Base-by-base conservation (phyloP, 1,140 invertebrate genomes). In the Brachionus sp. region DNA sequence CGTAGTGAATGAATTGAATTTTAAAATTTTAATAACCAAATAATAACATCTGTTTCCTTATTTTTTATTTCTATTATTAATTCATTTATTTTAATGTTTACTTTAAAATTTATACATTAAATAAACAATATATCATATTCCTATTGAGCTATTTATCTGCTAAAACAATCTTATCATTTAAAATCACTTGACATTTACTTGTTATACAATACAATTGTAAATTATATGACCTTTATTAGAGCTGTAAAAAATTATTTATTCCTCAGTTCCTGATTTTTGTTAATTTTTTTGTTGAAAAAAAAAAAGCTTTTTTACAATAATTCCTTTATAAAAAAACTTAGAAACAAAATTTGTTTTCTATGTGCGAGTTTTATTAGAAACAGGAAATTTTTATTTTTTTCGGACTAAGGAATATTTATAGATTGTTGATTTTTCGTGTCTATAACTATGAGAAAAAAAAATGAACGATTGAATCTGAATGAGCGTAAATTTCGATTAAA, bases 321-420 rank as follows among this genome's bases (percentile, higher is more conserved):
- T 6, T 57, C n/a, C 19, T 19, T 57, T 57, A 23, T 23, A 7
- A 57, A 57, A 16, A 57, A 25, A 19, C 5, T 16, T 19, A 57
- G 19, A 57, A 19, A 7, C 16, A 23, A 57, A 57, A 7, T 53
- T 57, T 57, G 16, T 57, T 19, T 57, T 57, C 16, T 57, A 19
- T 57, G 16, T 57, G 50, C 50, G 50, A 57, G 50, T 57, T n/a
- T 57, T 57, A 57, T 57, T 57, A 19, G 16, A 57, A 57, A 57
- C 50, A 57, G 50, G 50, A 57, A 57, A 57, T 57, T 57, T 57
- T 57, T 57, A 57, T 57, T 57, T 23, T 57, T 57, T 57, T 57
- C 50, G 50, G 50, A 57, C 50, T 57, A 23, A 23, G 50, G 50
- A 57, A 57, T 57, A 57, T 57, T 57, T 57, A 57, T 57, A 57